Conservation (phyloP, 2,797 vertebrate genomes). For the Dromococcyx pavoninus region DNA sequence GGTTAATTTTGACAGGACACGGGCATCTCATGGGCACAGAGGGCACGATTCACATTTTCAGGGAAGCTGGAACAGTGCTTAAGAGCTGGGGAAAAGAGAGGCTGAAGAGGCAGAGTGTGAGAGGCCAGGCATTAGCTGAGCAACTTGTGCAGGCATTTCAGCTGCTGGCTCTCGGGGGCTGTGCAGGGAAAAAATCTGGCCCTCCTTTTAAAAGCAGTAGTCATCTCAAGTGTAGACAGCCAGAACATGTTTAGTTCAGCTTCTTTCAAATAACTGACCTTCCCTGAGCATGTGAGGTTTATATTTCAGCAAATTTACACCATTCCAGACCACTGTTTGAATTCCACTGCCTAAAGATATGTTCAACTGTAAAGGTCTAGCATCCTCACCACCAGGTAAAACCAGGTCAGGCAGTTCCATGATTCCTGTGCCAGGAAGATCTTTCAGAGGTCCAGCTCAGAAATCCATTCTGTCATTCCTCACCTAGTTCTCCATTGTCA, state of each 20-base stretch:
- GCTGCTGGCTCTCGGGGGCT: not conserved
- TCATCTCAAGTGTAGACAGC: not conserved
- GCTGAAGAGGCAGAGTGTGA: not conserved
- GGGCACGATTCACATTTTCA: not conserved
- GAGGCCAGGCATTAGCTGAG: not conserved
- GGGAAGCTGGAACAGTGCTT: not conserved
- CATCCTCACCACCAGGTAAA: not conserved
- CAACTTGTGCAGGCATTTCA: not conserved
- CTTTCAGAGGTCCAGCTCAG: not conserved
- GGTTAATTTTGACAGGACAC: conserved; percentile 44
- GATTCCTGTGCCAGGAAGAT: not conserved
- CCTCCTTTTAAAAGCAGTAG: not conserved
- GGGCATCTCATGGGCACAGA: conserved; percentile 27
- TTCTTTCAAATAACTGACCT: conserved; percentile 15
- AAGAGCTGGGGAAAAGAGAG: not conserved
- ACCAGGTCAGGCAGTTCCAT: not conserved
- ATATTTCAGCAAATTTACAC: not conserved
- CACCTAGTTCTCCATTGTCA: not conserved
- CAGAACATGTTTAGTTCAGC: not conserved
- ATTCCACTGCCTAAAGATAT: not conserved
- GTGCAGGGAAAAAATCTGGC: not conserved
- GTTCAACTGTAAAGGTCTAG: not conserved
- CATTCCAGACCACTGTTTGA: not conserved
- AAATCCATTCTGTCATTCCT: not conserved
- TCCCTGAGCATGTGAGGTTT: not conserved